Evolutionary conservation across 2,797 vertebrate genomes (phyloP), one percentile per base, ranked within the genome.

Genomic region (Poecilia gillii): DNA sequence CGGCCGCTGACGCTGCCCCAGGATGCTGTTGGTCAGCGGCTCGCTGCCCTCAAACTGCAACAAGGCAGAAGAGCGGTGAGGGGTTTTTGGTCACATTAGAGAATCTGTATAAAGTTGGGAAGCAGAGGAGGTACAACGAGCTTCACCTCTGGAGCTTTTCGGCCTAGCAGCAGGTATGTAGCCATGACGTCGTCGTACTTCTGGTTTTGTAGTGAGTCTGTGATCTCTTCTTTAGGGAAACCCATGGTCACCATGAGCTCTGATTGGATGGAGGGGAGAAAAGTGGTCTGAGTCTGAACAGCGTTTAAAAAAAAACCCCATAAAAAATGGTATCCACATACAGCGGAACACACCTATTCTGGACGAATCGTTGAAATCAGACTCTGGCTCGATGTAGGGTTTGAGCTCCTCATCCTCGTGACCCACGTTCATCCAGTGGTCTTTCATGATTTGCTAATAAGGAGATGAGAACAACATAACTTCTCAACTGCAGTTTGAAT

Each of bases 211-310:
- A 99, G 95, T 76, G 98, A 97, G 12, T 99, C 98, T 23, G 96
- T 97, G 87, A 99, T 98, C 93, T 99, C 97, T 87, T 99, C 98
- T 94, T 98, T 97, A 75, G 96, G 96, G 94, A 98, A 99, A 73
- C 98, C 98, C 98, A 99, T 99, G 18, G 97, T 98, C 81, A 99
- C 96, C 98, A 99, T 99, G 83, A 99, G 95, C 78, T 99, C 98
- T 99, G 87, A 82, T 23, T 53, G 83, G 2, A 6, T 64, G 84
- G 0, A 78, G 31, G 82, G 20, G 72, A 73, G 8, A 74, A 55
- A 51, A 79, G 9, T 51, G 6, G 80, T 77, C 62, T 57, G 57
- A 74, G 5, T 74, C 13, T 80, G n/a, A 72, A 20, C 4, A 31
- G 45, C 3, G 16, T 18, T 39, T 39, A 6, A 39, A 41, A 41